Base-by-base conservation (phyloP, 2,797 vertebrate genomes). In the Myripristis jacobus region DNA sequence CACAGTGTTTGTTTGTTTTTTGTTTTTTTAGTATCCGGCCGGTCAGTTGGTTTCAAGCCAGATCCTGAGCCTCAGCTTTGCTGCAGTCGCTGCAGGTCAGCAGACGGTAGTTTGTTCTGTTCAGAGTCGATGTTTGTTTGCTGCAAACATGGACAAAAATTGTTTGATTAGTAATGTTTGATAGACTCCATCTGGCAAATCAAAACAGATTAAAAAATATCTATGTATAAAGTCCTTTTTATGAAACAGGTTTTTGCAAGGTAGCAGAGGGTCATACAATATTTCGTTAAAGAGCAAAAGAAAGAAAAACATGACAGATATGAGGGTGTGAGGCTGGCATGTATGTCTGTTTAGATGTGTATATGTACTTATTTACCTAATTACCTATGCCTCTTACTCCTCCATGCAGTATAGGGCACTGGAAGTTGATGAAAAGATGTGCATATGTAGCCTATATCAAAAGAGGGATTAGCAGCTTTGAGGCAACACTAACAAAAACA, bases 401-500 rank as follows among this genome's bases (percentile, higher is more conserved):
- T n/a, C n/a, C n/a, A n/a, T n/a, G n/a, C n/a, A n/a, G n/a, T n/a
- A n/a, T n/a, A n/a, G n/a, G n/a, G n/a, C n/a, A n/a, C n/a, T n/a
- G n/a, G n/a, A n/a, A n/a, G n/a, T n/a, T n/a, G n/a, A n/a, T n/a
- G n/a, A n/a, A n/a, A n/a, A n/a, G 21, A 47, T 43, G 10, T 52
- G 29, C 13, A 58, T 24, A 19, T 56, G 9, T 61, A 4, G 19
- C 8, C 9, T 36, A 10, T 36, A 10, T 36, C n/a, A n/a, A n/a
- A n/a, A n/a, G n/a, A n/a, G n/a, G n/a, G n/a, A n/a, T n/a, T n/a
- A n/a, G n/a, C n/a, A 11, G 13, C 38, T 24, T 4, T 29, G 5
- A 18, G 4, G 34, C 8, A 36, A 25, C 22, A 10, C 46, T 67
- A n/a, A 18, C 13, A 62, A 65, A n/a, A 66, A 36, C n/a, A 51